phyloP scores from a whole-genome alignment of 2,888 invertebrate genomes.

The Eupeodes luniger region DNA sequence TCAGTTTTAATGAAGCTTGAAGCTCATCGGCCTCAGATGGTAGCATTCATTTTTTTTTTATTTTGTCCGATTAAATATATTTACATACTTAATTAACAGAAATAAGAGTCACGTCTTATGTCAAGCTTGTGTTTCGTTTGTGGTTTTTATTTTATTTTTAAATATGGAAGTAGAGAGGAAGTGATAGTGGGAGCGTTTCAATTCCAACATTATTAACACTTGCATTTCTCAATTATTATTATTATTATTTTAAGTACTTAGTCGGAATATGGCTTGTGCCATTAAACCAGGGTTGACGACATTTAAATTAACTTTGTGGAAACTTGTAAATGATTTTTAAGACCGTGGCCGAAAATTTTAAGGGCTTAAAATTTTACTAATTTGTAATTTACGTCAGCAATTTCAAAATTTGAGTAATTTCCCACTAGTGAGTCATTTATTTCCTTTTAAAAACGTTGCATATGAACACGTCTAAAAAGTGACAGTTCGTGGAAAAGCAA shows the following conservation, averaged over 20 bases:
- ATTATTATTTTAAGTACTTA: not conserved
- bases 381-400: too few relatives aligned
- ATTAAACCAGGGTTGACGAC: not conserved
- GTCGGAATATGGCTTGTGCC: not conserved
- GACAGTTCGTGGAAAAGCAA: too few relatives aligned
- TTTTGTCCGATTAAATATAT: slow-evolving; percentile 32
- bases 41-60: not conserved
- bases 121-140: not conserved
- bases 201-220: slow-evolving; percentile 31
- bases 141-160: not conserved
- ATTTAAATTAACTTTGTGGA: too few relatives aligned
- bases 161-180: slow-evolving; percentile 54
- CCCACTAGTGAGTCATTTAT: too few relatives aligned
- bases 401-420: too few relatives aligned
- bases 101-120: slow-evolving; percentile 42
- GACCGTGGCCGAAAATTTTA: too few relatives aligned
- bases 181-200: slow-evolving; percentile 42
- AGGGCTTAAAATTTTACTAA: too few relatives aligned
- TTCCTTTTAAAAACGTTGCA: too few relatives aligned
- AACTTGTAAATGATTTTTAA: too few relatives aligned
- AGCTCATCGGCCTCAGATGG: slow-evolving; percentile 1
- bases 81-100: slow-evolving; percentile 71
- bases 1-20: slow-evolving; percentile 6
- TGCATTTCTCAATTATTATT: slow-evolving; percentile 21
- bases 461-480: too few relatives aligned